Conservation (phyloP, 1,140 invertebrate genomes). For the Pollicipes pollicipes region DNA sequence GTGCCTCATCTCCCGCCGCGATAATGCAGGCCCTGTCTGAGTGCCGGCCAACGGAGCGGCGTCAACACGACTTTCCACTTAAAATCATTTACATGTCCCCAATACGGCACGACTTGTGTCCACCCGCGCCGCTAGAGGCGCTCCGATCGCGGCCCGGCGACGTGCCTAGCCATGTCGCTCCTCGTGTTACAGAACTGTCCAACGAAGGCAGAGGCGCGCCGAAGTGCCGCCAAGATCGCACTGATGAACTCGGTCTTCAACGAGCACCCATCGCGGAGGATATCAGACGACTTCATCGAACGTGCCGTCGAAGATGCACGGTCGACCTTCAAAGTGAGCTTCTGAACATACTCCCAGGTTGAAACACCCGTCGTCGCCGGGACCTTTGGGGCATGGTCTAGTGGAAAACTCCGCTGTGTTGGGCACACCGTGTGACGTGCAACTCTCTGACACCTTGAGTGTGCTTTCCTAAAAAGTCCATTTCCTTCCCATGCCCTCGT, state of each 20-base stretch:
- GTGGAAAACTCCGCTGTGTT: too few relatives aligned
- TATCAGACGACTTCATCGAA: slow-evolving; percentile 85
- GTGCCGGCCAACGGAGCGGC: not conserved
- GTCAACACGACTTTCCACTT: not conserved
- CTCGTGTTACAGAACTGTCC: slow-evolving; percentile 56
- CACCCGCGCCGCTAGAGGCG: not conserved
- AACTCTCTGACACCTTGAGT: too few relatives aligned
- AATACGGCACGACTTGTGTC: not conserved
- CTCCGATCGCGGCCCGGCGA: not conserved
- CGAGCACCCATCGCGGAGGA: slow-evolving; percentile 79
- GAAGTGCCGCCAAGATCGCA: slow-evolving; percentile 86
- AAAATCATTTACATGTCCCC: not conserved
- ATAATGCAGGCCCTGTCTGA: not conserved
- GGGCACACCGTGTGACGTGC: too few relatives aligned
- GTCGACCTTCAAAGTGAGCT: slow-evolving; percentile 35
- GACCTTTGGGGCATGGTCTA: too few relatives aligned
- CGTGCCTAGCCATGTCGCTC: too few relatives aligned
- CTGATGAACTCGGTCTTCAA: slow-evolving; percentile 95
- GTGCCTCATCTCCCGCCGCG: not conserved
- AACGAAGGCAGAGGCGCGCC: slow-evolving; percentile 79
- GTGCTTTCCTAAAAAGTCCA: too few relatives aligned
- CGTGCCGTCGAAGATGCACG: slow-evolving; percentile 76
- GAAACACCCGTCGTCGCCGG: too few relatives aligned
- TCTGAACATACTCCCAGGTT: too few relatives aligned
- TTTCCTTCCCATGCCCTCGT: too few relatives aligned